Evolutionary conservation across 2,888 invertebrate species (phyloP).

Genomic region (Trichogramma evanescens): DNA sequence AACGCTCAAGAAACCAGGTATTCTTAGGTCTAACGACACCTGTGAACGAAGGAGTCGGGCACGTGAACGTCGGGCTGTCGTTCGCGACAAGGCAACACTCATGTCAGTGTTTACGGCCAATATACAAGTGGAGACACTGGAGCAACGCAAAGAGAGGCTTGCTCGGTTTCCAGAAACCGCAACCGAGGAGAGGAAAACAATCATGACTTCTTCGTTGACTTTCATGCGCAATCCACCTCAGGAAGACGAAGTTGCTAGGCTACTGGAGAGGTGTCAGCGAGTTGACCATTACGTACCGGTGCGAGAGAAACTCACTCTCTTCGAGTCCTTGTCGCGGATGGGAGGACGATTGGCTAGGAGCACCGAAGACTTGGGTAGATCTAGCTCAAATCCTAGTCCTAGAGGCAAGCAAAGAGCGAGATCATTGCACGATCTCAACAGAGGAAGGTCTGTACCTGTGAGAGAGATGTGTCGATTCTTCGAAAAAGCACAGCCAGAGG

Average conservation of each 20-base stretch:
- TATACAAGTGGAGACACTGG: slow-evolving; percentile 27
- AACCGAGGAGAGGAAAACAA: slow-evolving; percentile 5
- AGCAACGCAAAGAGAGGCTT: slow-evolving; percentile 32
- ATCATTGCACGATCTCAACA: slow-evolving; percentile 60
- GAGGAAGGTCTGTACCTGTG: slow-evolving; percentile 53
- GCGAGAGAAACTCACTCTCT: slow-evolving; percentile 61
- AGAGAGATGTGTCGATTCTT: slow-evolving; percentile 66
- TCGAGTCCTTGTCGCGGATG: slow-evolving; percentile 62
- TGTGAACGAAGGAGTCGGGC: slow-evolving; percentile 39
- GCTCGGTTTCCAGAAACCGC: neutral
- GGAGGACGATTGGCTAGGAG: slow-evolving; percentile 56
- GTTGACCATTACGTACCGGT: slow-evolving; percentile 64
- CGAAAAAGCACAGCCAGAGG: slow-evolving; percentile 50
- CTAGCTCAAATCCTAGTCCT: slow-evolving; percentile 36
- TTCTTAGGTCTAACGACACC: slow-evolving; percentile 29
- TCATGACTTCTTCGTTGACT: slow-evolving; percentile 20
- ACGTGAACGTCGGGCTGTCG: slow-evolving; percentile 34
- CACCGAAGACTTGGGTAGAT: slow-evolving; percentile 57
- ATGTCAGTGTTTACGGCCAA: slow-evolving; percentile 2
- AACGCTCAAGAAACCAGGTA: slow-evolving; percentile 23
- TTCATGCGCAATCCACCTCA: slow-evolving; percentile 26
- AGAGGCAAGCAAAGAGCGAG: slow-evolving; percentile 54
- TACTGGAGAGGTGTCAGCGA: slow-evolving; percentile 53
- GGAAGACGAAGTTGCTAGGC: slow-evolving; percentile 47
- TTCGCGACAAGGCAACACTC: slow-evolving; percentile 27